Evolutionary conservation across 2,113 vertebrate species (phyloP).

Genomic region (Lanius ludovicianus): DNA sequence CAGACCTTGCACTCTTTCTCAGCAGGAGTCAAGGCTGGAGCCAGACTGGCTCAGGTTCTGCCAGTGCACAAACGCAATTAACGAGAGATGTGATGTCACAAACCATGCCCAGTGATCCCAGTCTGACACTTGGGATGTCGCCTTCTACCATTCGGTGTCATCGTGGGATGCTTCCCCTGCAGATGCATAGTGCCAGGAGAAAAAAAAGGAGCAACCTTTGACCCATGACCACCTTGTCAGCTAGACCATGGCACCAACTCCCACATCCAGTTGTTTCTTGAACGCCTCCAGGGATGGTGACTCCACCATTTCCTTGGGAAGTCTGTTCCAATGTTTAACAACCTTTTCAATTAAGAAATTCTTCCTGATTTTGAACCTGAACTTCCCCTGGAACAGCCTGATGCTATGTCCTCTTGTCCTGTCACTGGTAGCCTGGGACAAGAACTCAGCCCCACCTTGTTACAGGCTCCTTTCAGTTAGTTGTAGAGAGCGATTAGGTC

Average conservation of each 20-base stretch:
- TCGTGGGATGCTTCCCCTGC: background rate
- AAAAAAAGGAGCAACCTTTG: background rate
- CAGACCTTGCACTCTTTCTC: background rate
- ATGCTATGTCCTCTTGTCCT: background rate
- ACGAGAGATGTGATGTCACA: background rate
- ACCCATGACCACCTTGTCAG: background rate
- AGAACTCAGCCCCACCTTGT: background rate
- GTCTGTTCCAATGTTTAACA: background rate
- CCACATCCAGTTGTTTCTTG: background rate
- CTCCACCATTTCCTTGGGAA: background rate
- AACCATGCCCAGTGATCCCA: background rate
- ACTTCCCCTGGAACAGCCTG: background rate
- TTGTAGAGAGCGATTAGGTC: accelerated
- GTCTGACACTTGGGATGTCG: background rate
- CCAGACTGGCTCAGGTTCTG: background rate
- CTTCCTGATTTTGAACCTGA: background rate
- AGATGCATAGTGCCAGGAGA: background rate
- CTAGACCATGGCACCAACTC: background rate
- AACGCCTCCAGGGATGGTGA: background rate
- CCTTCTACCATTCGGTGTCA: background rate
- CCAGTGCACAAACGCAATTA: background rate
- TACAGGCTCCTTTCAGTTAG: background rate
- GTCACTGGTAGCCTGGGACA: background rate
- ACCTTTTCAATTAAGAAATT: background rate
- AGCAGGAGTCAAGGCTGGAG: background rate